These are phyloP conservation scores for Ruditapes philippinarum DNA, from an alignment of 1,140 invertebrate genomes.

Conservation along the genomic window DNA sequence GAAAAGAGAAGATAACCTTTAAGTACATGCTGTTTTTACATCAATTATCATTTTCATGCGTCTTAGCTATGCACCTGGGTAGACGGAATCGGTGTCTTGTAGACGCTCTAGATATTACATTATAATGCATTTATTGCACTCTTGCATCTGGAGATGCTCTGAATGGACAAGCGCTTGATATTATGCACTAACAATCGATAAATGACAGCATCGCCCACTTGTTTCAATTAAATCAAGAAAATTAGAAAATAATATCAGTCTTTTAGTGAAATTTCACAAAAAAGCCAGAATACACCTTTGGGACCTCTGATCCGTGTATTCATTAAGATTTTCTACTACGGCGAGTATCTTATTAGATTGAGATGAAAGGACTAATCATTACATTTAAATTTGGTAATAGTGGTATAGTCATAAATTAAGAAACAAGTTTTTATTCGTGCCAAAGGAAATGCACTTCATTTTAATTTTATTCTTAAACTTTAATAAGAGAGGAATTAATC, in stretches of 20 bases:
- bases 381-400: conserved; percentile 18
- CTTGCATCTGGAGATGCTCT: conserved; percentile 50
- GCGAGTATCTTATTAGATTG: neutral
- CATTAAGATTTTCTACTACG: conserved; percentile 2
- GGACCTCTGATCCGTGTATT: neutral
- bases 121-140: conserved; percentile 59
- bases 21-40: conserved; percentile 39
- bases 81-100: conserved; percentile 30
- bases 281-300: conserved; percentile 31
- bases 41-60: conserved; percentile 53
- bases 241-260: conserved; percentile 60
- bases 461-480: neutral
- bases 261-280: conserved; percentile 3
- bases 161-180: conserved; percentile 54
- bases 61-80: conserved; percentile 52
- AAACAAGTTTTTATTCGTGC: conserved; percentile 24
- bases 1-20: conserved; percentile 40
- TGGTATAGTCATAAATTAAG: neutral
- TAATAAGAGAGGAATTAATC: neutral
- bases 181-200: conserved; percentile 20
- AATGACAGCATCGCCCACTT: conserved; percentile 19
- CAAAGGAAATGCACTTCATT: conserved; percentile 8
- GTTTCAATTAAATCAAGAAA: conserved; percentile 59
- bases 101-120: conserved; percentile 59
- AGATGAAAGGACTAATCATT: conserved; percentile 25